Percentiles rank a stretch among this genome's conserved stretches.
These are phyloP conservation scores for Ferdinandea cuprea DNA, from an alignment of 2,888 invertebrate genomes.

Conservation along the genomic window DNA sequence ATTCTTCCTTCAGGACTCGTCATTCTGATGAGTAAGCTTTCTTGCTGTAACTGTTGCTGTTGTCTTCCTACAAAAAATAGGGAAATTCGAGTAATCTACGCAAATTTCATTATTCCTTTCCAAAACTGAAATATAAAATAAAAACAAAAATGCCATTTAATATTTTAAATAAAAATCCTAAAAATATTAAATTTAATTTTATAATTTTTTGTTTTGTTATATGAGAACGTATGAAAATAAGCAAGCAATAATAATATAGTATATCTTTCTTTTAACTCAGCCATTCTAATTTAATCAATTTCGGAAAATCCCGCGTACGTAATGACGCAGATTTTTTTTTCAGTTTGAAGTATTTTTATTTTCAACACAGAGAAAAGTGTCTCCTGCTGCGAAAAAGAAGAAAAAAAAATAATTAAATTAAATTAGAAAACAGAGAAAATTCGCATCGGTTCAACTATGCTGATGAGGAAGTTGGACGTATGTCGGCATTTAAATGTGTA, in stretches of 20 bases:
- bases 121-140: slow-evolving; percentile 42
- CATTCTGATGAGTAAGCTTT: slow-evolving; percentile 54
- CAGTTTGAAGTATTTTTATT: slow-evolving; percentile 37
- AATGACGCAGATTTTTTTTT: slow-evolving; percentile 68
- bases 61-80: slow-evolving; percentile 15
- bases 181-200: neutral
- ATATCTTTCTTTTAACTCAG: neutral
- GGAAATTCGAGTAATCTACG: slow-evolving; percentile 11
- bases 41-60: slow-evolving; percentile 2
- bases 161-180: neutral
- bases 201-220: neutral
- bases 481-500: slow-evolving; percentile 34
- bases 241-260: neutral
- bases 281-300: slow-evolving; percentile 60
- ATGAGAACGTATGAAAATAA: no score
- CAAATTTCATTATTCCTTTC: slow-evolving; percentile 41
- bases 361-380: slow-evolving; percentile 61
- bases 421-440: slow-evolving; percentile 44
- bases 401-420: slow-evolving; percentile 7
- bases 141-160: no score
- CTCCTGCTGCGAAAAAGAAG: slow-evolving; percentile 66
- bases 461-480: slow-evolving; percentile 52
- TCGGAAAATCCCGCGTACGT: slow-evolving; percentile 67
- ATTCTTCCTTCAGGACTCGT: slow-evolving; percentile 74
- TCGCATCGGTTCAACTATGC: slow-evolving; percentile 47